A percentile compares a stretch with the other conserved stretches of the same genome.
phyloP scores from a whole-genome alignment of 2,113 vertebrate genomes.

The Sander vitreus region DNA sequence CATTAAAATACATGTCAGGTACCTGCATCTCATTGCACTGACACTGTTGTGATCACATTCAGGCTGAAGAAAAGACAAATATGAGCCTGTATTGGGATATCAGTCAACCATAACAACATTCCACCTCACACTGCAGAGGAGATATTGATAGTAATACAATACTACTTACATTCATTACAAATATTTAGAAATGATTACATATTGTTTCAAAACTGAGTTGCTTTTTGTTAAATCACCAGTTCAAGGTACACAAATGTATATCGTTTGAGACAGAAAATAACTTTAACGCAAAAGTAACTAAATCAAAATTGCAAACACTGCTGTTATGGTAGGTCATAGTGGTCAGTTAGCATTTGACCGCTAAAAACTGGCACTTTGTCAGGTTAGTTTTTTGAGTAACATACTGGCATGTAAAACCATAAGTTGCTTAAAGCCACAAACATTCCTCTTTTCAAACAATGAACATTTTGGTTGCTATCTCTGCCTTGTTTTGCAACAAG shows the following conservation, averaged over 20 bases:
- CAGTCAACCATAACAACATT: not conserved
- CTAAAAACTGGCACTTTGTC: not conserved
- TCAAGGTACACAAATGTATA: not conserved
- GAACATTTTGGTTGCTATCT: not conserved
- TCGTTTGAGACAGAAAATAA: not conserved
- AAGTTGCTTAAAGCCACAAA: not conserved
- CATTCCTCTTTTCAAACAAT: not conserved
- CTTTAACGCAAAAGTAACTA: not conserved
- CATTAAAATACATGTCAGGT: constrained; percentile 16
- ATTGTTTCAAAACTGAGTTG: not conserved
- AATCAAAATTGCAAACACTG: not conserved
- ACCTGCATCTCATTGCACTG: not conserved
- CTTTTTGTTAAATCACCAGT: constrained; percentile 1
- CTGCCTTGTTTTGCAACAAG: not conserved
- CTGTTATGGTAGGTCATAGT: not conserved
- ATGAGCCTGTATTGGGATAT: not conserved
- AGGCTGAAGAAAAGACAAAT: not conserved
- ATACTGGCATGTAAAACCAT: no score
- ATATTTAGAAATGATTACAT: not conserved
- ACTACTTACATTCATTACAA: not conserved
- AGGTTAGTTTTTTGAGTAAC: not conserved
- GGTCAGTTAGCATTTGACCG: not conserved
- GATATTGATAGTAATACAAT: not conserved
- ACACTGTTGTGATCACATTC: constrained; percentile 8
- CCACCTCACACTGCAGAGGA: not conserved